Conservation (phyloP, 2,797 vertebrate species). For the Pelodytes ibericus region DNA sequence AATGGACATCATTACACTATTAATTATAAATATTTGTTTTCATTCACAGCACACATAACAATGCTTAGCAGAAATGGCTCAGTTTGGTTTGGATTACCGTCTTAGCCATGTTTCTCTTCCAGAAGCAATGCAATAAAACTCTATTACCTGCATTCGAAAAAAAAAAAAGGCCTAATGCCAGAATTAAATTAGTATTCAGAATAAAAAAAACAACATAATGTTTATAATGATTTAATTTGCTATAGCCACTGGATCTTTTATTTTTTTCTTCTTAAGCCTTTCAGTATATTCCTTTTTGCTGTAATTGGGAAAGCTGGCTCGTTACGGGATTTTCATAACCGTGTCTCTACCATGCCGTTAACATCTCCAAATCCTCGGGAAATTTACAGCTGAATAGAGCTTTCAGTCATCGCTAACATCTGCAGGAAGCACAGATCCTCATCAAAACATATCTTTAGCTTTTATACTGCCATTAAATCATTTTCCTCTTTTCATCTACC, state of each 20-base stretch:
- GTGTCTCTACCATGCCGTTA: conserved; percentile 50
- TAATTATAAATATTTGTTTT: too few species aligned
- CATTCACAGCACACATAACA: too few species aligned
- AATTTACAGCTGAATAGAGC: conserved; percentile 56
- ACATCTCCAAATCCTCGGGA: conserved; percentile 49
- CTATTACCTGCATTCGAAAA: neutral
- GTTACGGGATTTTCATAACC: conserved; percentile 55
- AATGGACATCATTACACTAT: too few species aligned
- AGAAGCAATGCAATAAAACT: neutral
- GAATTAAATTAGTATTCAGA: conserved; percentile 33
- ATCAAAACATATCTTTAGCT: conserved; percentile 63
- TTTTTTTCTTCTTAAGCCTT: conserved; percentile 27
- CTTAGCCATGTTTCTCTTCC: too few species aligned
- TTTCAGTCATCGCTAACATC: conserved; percentile 56
- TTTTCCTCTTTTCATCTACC: conserved; percentile 60
- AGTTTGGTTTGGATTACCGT: too few species aligned
- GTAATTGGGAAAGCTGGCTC: conserved; percentile 46
- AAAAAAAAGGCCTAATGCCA: conserved; percentile 18
- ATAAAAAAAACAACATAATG: conserved; percentile 8
- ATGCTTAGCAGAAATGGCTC: too few species aligned
- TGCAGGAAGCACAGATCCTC: conserved; percentile 56
- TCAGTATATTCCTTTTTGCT: conserved; percentile 49
- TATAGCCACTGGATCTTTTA: conserved; percentile 40
- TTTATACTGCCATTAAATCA: conserved; percentile 61
- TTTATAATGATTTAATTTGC: conserved; percentile 48